phyloP scores from a whole-genome alignment of 2,888 invertebrate genomes.

The Brenthis ino region DNA sequence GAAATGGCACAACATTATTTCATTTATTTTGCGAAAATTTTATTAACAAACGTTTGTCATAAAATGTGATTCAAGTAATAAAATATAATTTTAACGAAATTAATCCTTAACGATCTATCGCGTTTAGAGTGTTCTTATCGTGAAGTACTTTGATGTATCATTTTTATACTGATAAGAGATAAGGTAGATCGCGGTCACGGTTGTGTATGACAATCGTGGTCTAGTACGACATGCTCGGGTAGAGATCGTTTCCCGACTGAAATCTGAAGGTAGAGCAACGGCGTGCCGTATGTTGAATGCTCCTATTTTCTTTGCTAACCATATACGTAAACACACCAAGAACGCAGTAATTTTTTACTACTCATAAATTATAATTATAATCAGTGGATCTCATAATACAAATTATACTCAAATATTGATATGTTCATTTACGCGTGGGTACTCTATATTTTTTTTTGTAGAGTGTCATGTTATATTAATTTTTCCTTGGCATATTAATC shows the following conservation, averaged over 20 bases:
- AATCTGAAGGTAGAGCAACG: slow-evolving; percentile 6
- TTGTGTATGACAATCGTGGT: slow-evolving; percentile 23
- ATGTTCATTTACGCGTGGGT: too few relatives aligned
- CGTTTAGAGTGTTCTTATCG: slow-evolving; percentile 56
- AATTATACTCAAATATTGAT: too few relatives aligned
- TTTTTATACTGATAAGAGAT: slow-evolving; percentile 67
- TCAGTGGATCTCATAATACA: too few relatives aligned
- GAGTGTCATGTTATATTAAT: too few relatives aligned
- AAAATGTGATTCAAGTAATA: slow-evolving; percentile 44
- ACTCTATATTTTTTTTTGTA: too few relatives aligned
- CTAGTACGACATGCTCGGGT: slow-evolving; percentile 41
- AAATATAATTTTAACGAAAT: slow-evolving; percentile 45
- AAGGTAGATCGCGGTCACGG: slow-evolving; percentile 51
- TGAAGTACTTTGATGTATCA: slow-evolving; percentile 75
- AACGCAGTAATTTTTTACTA: not conserved
- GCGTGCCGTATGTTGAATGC: not conserved
- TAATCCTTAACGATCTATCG: slow-evolving; percentile 55
- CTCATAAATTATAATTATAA: too few relatives aligned
- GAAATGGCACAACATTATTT: slow-evolving; percentile 1
- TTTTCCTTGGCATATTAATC: too few relatives aligned
- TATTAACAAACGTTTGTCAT: slow-evolving; percentile 21
- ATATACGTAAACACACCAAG: slow-evolving; percentile 11
- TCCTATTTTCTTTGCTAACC: slow-evolving; percentile 25
- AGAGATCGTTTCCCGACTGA: slow-evolving; percentile 46
- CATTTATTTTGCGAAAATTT: slow-evolving; percentile 17